Percentiles rank a stretch among this genome's conserved stretches.
phyloP scores from a whole-genome alignment of 1,140 invertebrate species.

The Ephestia elutella region DNA sequence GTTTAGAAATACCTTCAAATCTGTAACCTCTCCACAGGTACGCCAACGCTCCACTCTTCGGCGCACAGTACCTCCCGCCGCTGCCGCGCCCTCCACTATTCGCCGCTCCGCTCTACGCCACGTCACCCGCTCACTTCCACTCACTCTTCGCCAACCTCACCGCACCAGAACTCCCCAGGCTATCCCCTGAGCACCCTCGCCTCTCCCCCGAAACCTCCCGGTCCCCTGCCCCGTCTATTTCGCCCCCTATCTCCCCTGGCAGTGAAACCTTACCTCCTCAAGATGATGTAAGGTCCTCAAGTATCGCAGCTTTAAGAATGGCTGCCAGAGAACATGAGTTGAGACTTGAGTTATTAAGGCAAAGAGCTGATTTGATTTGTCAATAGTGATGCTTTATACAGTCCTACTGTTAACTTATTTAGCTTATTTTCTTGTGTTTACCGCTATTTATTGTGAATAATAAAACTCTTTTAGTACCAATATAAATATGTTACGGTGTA shows the following conservation, averaged over 20 bases:
- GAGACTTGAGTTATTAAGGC: conserved; percentile 87
- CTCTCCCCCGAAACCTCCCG: conserved; percentile 65
- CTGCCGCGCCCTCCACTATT: conserved; percentile 80
- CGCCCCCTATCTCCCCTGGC: conserved; percentile 73
- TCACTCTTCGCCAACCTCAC: conserved; percentile 90
- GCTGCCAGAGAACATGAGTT: conserved; percentile 95
- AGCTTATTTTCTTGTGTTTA: no score
- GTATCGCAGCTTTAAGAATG: conserved; percentile 91
- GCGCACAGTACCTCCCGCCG: conserved; percentile 76
- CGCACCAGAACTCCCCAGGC: conserved; percentile 51
- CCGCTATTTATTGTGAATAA: no score
- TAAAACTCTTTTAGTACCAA: no score
- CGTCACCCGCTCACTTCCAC: conserved; percentile 84
- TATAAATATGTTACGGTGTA: no score
- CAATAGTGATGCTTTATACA: conserved; percentile 19
- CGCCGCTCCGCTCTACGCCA: conserved; percentile 77
- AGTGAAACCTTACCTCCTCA: conserved; percentile 56
- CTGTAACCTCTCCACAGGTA: conserved; percentile 39
- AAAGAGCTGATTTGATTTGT: conserved; percentile 75
- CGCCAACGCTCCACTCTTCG: conserved; percentile 54
- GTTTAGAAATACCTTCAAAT: no score
- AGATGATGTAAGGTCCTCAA: conserved; percentile 87
- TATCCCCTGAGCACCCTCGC: conserved; percentile 26
- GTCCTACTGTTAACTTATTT: no score
- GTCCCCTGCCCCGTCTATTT: conserved; percentile 68